A percentile compares a stretch with the other conserved stretches of the same genome.
phyloP scores from a whole-genome alignment of 2,888 invertebrate species.

The Meghimatium bilineatum region DNA sequence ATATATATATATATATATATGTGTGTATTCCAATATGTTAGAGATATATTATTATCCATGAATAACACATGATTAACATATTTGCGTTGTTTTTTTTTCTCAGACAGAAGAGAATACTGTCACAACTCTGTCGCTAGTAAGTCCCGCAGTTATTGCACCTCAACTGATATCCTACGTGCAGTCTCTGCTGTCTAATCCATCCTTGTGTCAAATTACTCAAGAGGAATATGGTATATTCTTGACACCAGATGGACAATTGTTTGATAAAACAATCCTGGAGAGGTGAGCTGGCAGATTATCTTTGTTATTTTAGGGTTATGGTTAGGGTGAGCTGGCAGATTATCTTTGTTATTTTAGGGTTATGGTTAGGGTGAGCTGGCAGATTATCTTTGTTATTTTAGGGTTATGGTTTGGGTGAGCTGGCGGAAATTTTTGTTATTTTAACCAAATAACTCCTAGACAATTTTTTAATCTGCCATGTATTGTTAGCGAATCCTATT shows the following conservation, averaged over 20 bases:
- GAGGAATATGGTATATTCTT: conserved; percentile 88
- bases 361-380: no score
- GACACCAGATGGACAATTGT: conserved; percentile 92
- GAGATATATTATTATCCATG: no score
- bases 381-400: not conserved
- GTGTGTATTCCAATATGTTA: no score
- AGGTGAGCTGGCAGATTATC: conserved; percentile 72
- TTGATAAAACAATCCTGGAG: conserved; percentile 89
- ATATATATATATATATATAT: no score
- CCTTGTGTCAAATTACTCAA: conserved; percentile 83
- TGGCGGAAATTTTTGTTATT: not conserved
- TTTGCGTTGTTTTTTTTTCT: conserved; percentile 37
- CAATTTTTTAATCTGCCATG: no score
- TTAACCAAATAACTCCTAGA: no score
- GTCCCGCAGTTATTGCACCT: conserved; percentile 83
- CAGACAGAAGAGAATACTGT: conserved; percentile 82
- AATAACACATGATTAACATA: not conserved
- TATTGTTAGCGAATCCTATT: no score
- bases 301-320: no score
- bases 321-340: conserved; percentile 69
- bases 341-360: no score
- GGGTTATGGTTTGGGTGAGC: no score
- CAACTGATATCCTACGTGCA: conserved; percentile 82
- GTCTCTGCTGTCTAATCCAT: conserved; percentile 79
- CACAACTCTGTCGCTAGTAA: conserved; percentile 83